Conservation (phyloP, 1,140 invertebrate genomes). For the Caenorhabditis tropicalis region DNA sequence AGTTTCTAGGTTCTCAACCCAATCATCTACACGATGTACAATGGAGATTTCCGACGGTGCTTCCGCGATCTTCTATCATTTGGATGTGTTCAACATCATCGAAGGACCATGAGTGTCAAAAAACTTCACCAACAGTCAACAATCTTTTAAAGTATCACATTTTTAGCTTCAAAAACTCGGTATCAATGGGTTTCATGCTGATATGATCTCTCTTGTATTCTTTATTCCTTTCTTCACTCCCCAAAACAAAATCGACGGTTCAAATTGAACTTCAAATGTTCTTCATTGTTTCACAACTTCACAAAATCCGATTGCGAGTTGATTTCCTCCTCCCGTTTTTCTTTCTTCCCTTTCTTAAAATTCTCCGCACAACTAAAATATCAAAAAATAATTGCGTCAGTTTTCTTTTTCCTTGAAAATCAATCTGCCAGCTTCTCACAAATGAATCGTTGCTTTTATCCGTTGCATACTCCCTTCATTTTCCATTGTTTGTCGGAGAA, state of each 20-base stretch:
- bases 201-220: not conserved
- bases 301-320: conserved; percentile 28
- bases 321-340: conserved; percentile 10
- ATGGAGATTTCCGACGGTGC: conserved; percentile 75
- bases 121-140: conserved; percentile 71
- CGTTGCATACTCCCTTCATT: not conserved
- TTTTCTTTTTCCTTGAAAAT: not conserved
- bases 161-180: not conserved
- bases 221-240: not conserved
- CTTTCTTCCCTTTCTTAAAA: not conserved
- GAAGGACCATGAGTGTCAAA: conserved; percentile 70
- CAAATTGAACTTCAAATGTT: conserved; percentile 28
- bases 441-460: not conserved
- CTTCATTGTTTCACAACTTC: not conserved
- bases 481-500: not conserved
- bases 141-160: conserved; percentile 61
- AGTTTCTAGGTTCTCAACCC: conserved; percentile 73
- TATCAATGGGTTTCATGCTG: not conserved
- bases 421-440: conserved; percentile 7
- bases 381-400: not conserved
- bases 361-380: not conserved
- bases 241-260: not conserved
- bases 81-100: conserved; percentile 69
- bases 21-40: conserved; percentile 75
- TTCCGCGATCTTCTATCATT: conserved; percentile 72